Conservation (phyloP, 1,140 invertebrate genomes). For the Chymomyza costata region DNA sequence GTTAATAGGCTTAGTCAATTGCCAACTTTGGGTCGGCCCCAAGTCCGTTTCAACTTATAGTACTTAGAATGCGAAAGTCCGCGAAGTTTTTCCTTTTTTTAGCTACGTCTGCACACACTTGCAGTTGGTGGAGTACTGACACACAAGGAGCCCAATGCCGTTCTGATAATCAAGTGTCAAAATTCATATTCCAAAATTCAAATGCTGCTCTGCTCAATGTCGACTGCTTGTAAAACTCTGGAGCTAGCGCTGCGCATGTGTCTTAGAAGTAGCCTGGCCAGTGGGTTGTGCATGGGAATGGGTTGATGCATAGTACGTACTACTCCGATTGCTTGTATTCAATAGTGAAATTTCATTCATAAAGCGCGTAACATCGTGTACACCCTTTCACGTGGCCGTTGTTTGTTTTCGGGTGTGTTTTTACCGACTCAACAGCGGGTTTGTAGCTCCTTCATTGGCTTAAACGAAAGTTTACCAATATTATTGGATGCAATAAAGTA, state of each 20-base stretch:
- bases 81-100: conserved; percentile 14
- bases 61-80: too few relatives aligned
- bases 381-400: not conserved
- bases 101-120: conserved; percentile 57
- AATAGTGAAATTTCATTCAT: conserved; percentile 68
- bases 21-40: too few relatives aligned
- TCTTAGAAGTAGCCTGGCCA: conserved; percentile 48
- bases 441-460: too few relatives aligned
- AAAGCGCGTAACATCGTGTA: conserved; percentile 36
- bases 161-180: conserved; percentile 69
- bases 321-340: conserved; percentile 15
- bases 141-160: conserved; percentile 24
- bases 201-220: conserved; percentile 37
- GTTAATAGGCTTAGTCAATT: too few relatives aligned
- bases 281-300: not conserved
- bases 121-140: conserved; percentile 61
- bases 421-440: too few relatives aligned
- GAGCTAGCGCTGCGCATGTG: conserved; percentile 59
- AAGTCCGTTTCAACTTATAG: too few relatives aligned
- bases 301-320: conserved; percentile 8
- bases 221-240: not conserved
- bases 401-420: conserved; percentile 18
- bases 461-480: too few relatives aligned
- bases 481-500: conserved; percentile 60
- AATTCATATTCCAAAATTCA: conserved; percentile 73